phyloP scores from a whole-genome alignment of 2,888 invertebrate species.

The Oligia strigilis region DNA sequence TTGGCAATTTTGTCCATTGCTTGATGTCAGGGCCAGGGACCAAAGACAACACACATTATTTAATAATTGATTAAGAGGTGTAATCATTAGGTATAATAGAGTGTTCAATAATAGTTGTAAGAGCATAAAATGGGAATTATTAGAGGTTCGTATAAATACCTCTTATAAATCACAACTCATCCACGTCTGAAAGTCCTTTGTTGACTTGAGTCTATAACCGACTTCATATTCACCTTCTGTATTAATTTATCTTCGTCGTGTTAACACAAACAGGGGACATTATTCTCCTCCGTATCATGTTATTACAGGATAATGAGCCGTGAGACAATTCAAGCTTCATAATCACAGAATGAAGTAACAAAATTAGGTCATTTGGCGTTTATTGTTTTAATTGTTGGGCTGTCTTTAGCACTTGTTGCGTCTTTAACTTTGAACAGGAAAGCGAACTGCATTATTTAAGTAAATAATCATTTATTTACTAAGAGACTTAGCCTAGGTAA shows the following conservation, averaged over 20 bases:
- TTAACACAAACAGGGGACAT: conserved; percentile 31
- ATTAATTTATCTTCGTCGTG: neutral
- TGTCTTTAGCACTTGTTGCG: conserved; percentile 24
- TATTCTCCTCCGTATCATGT: conserved; percentile 50
- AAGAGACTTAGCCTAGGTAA: no score
- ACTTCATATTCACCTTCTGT: conserved; percentile 6
- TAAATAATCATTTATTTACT: no score
- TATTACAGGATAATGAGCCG: conserved; percentile 57
- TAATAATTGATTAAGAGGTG: no score
- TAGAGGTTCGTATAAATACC: neutral
- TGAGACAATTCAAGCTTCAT: conserved; percentile 32
- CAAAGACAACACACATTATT: no score
- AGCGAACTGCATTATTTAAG: no score
- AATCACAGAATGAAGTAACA: conserved; percentile 32
- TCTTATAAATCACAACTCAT: neutral
- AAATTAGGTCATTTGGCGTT: conserved; percentile 43
- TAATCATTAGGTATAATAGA: neutral
- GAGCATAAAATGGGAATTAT: neutral
- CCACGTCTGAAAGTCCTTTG: neutral
- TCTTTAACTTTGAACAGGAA: conserved; percentile 21
- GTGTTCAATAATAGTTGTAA: neutral
- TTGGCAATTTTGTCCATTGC: no score
- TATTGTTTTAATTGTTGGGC: conserved; percentile 37
- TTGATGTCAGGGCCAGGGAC: no score
- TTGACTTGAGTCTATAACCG: neutral